Evolutionary conservation across 2,797 vertebrate species (phyloP), one percentile per base, ranked within the genome.

Genomic region (Taenioides sp.): DNA sequence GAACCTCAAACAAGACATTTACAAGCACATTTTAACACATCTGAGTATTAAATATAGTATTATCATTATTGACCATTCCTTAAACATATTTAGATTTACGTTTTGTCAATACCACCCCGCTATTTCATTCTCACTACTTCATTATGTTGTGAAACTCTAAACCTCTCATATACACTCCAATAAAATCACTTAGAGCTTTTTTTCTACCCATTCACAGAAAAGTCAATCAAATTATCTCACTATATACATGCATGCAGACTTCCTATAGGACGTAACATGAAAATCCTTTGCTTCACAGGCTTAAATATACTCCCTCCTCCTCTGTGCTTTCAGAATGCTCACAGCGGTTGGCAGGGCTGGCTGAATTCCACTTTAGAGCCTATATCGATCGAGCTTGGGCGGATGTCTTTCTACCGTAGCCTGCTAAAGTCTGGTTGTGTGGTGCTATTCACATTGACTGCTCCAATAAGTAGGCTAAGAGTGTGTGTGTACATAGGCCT

Each of bases 301-400:
- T 87, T 43, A 61, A 69, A 71, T 69, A 65, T 65, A 75, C 67
- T 61, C 59, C 52, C 82, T 73, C 60, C 77, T 67, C 68, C 31
- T 77, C 75, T 58, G 65, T 67, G 62, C 76, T 75, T 61, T 72
- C 40, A 59, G 70, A 74, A 74, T 59, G 58, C 66, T 60, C 76
- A 58, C 62, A 71, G 77, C n/a, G 6, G 79, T 67, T 72, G 74
- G 59, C 5, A 65, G 43, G 74, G 64, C 76, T 76, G 2, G 59
- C 63, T 83, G 80, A 89, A 87, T 88, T 87, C 74, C 75, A 79
- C 62, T 75, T 78, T 37, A 86, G 59, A 77, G 72, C 18, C 60
- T 62, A 69, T 69, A 84, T 89, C 58, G 86, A 88, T 86, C 69
- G 68, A 62, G 63, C 68, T 82, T 75, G 68, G 7, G 23, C 66